A percentile compares a stretch with the other conserved stretches of the same genome.
Conservation (phyloP, 2,113 vertebrate genomes). For the Cinclus cinclus region DNA sequence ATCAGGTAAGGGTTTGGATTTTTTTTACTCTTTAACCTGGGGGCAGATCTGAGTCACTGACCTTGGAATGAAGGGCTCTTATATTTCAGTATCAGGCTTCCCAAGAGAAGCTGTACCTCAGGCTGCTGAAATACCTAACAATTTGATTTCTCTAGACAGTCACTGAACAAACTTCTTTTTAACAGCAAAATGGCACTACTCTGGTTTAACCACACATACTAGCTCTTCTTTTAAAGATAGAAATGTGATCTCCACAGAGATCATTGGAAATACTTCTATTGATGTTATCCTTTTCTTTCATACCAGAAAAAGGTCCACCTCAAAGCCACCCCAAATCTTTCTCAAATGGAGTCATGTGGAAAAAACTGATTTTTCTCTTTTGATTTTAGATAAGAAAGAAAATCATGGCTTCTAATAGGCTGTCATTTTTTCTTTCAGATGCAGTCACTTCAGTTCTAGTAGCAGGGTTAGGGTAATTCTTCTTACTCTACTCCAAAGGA, state of each 20-base stretch:
- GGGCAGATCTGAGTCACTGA: neutral
- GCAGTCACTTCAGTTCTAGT: neutral
- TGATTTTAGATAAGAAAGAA: neutral
- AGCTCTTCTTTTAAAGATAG: neutral
- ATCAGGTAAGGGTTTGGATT: neutral
- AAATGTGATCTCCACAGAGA: neutral
- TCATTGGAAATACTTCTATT: neutral
- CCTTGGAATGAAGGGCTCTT: neutral
- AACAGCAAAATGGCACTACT: neutral
- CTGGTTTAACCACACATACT: neutral
- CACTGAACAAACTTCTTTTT: neutral
- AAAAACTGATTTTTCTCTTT: neutral
- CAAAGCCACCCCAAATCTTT: neutral
- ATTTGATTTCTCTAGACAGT: neutral
- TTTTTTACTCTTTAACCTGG: neutral
- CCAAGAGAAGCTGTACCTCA: neutral
- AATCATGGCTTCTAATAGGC: neutral
- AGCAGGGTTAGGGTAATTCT: neutral
- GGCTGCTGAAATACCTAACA: neutral
- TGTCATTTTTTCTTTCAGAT: neutral
- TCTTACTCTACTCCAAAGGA: neutral
- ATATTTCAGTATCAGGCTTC: neutral
- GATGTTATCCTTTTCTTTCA: neutral
- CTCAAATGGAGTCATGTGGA: neutral
- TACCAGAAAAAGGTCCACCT: neutral